Conservation (phyloP, 1,140 invertebrate species). For the Neodiprion fabricii region DNA sequence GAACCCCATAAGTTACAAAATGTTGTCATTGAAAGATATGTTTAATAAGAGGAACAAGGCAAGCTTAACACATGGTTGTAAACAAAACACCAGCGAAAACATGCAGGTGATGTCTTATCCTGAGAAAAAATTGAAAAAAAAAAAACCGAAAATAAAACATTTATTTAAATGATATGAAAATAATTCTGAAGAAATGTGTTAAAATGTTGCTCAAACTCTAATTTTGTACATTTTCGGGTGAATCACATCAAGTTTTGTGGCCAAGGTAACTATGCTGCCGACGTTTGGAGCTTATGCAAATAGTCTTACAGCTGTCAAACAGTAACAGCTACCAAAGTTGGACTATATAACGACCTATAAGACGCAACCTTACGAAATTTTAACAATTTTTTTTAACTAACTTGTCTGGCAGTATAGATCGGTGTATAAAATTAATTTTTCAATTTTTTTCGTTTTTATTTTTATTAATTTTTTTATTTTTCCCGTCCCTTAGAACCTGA, state of each 20-base stretch:
- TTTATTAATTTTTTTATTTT: conserved; percentile 8
- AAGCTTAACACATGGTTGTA: too few relatives aligned
- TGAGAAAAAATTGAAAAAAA: too few relatives aligned
- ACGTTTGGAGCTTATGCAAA: conserved; percentile 3
- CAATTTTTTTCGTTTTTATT: conserved; percentile 10
- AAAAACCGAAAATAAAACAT: too few relatives aligned
- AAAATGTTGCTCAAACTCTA: conserved; percentile 5
- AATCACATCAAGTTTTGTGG: background rate
- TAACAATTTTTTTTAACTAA: conserved; percentile 23
- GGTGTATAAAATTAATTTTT: conserved; percentile 48
- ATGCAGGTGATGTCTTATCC: too few relatives aligned
- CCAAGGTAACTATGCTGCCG: background rate
- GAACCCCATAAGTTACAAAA: too few relatives aligned
- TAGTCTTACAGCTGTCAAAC: conserved; percentile 20
- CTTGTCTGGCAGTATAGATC: conserved; percentile 49
- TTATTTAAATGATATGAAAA: background rate
- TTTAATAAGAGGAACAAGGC: too few relatives aligned
- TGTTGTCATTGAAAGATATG: too few relatives aligned
- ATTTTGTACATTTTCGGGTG: background rate
- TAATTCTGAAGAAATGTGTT: background rate
- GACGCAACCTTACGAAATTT: background rate
- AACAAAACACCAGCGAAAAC: too few relatives aligned
- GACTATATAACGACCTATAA: conserved; percentile 20
- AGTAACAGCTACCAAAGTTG: conserved; percentile 20
- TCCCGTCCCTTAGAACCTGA: conserved; percentile 40